Evolutionary conservation across 2,113 vertebrate species (phyloP).

Genomic region (Tetrao urogallus): DNA sequence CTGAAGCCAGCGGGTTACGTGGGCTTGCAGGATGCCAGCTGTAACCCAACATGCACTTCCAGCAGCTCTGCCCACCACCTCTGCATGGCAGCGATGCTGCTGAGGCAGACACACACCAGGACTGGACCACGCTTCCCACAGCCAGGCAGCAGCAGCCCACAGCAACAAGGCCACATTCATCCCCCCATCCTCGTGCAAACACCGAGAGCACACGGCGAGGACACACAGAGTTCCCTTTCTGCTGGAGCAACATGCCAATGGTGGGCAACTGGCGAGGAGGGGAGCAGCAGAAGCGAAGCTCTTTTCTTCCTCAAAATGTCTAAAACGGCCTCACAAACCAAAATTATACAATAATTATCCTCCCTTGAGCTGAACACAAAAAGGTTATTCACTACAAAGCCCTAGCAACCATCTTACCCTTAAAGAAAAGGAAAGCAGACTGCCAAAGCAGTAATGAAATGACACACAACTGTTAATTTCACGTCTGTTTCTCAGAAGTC

Average conservation of each 20-base stretch:
- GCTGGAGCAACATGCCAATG: not conserved
- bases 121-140: not conserved
- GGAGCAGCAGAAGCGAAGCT: slow-evolving; percentile 16
- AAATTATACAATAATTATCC: slow-evolving; percentile 74
- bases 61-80: not conserved
- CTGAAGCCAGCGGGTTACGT: not conserved
- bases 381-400: slow-evolving; percentile 72
- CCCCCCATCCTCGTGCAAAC: not conserved
- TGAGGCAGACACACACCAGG: not conserved
- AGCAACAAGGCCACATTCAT: fast-evolving
- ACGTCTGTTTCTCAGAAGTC: slow-evolving; percentile 73
- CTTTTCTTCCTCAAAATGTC: slow-evolving; percentile 39
- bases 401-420: slow-evolving; percentile 67
- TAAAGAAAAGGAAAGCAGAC: slow-evolving; percentile 59
- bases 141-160: not conserved
- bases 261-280: not conserved
- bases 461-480: slow-evolving; percentile 74
- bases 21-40: not conserved
- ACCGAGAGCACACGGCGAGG: not conserved
- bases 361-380: slow-evolving; percentile 62
- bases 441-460: slow-evolving; percentile 70
- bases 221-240: not conserved
- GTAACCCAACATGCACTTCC: not conserved
- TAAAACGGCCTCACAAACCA: slow-evolving; percentile 42
- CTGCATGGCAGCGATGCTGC: fast-evolving